Conservation (phyloP, 1,140 invertebrate species). For the Harpegnathos saltator region DNA sequence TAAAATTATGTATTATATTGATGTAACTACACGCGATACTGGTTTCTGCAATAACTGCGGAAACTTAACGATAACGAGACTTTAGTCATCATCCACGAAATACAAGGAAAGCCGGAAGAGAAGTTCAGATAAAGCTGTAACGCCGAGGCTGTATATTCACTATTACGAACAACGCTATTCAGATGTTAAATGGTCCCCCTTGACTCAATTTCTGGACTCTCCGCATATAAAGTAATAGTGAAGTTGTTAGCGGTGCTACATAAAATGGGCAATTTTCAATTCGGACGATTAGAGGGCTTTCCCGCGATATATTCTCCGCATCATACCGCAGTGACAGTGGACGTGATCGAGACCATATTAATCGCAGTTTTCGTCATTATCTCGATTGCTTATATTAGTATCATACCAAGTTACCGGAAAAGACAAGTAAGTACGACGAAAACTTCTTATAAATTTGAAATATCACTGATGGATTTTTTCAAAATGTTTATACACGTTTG, state of each 20-base stretch:
- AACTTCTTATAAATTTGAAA: no score
- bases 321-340: slow-evolving; percentile 86
- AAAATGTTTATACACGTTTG: no score
- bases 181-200: neutral
- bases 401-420: slow-evolving; percentile 84
- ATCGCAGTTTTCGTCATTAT: slow-evolving; percentile 86
- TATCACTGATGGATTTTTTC: no score
- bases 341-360: slow-evolving; percentile 86
- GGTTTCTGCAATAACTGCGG: neutral
- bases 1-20: no score
- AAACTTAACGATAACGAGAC: slow-evolving; percentile 18
- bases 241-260: neutral
- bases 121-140: slow-evolving; percentile 23
- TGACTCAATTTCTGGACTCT: no score
- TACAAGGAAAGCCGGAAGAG: slow-evolving; percentile 15
- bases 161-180: neutral
- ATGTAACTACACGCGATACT: neutral
- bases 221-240: neutral
- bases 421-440: slow-evolving; percentile 82
- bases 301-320: slow-evolving; percentile 86
- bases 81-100: slow-evolving; percentile 17
- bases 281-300: slow-evolving; percentile 83
- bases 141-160: no score
- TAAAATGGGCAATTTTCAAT: slow-evolving; percentile 55
- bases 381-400: slow-evolving; percentile 83